A percentile compares a stretch with the other conserved stretches of the same genome.
Conservation (phyloP, 1,140 invertebrate species). For the Penaeus japonicus region DNA sequence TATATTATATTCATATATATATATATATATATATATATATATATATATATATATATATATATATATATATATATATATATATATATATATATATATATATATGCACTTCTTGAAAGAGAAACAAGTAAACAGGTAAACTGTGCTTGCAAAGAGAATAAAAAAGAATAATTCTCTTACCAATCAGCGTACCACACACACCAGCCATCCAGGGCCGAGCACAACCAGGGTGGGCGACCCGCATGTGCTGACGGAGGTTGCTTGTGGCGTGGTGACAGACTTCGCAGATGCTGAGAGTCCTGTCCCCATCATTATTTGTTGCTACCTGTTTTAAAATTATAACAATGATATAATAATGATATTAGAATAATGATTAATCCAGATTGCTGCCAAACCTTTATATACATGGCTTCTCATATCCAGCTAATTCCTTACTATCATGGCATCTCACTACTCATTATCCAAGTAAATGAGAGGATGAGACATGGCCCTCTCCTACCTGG, state of each 20-base stretch:
- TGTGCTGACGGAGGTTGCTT: slow-evolving; percentile 54
- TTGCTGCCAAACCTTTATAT: not conserved
- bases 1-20: too few relatives aligned
- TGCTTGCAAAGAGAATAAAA: slow-evolving; percentile 18
- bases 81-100: too few relatives aligned
- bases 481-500: too few relatives aligned
- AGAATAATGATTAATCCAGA: not conserved
- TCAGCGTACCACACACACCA: slow-evolving; percentile 65
- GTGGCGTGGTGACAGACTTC: slow-evolving; percentile 59
- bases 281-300: slow-evolving; percentile 52
- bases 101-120: not conserved
- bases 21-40: too few relatives aligned
- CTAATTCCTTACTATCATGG: too few relatives aligned
- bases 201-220: slow-evolving; percentile 65
- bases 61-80: too few relatives aligned
- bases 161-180: slow-evolving; percentile 60
- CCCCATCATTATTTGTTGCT: slow-evolving; percentile 27
- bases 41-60: too few relatives aligned
- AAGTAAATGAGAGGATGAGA: too few relatives aligned
- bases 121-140: not conserved
- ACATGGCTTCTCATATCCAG: not conserved
- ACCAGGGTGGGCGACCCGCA: slow-evolving; percentile 65
- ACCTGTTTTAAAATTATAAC: slow-evolving; percentile 15
- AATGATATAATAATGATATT: not conserved
- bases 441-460: too few relatives aligned